phyloP scores from a whole-genome alignment of 1,140 invertebrate species.

The Leptestheria dahalacensis region DNA sequence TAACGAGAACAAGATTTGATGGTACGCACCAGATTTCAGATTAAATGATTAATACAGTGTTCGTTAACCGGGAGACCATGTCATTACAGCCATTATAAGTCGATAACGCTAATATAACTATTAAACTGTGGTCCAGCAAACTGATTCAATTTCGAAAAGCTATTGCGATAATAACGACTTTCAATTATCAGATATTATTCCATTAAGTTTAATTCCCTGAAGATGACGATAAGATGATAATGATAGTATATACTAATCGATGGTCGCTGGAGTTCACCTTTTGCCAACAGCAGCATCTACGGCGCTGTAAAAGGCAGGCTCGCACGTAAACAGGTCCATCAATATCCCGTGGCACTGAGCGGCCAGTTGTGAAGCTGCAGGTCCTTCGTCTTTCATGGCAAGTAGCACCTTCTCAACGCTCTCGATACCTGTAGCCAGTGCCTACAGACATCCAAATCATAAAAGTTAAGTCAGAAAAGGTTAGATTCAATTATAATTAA shows the following conservation, averaged over 20 bases:
- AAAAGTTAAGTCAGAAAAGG: no score
- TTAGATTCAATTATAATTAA: no score
- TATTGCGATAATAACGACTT: no score
- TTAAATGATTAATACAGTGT: no score
- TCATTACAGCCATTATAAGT: no score
- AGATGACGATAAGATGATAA: background rate
- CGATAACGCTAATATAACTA: no score
- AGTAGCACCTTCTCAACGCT: background rate
- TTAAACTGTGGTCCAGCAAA: no score
- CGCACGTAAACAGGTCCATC: slow-evolving; percentile 3
- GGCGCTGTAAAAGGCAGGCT: slow-evolving; percentile 4
- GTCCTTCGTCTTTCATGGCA: background rate
- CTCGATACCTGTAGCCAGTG: background rate
- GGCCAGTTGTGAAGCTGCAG: background rate
- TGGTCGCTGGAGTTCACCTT: background rate
- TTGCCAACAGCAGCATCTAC: slow-evolving; percentile 13
- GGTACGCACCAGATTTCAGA: no score
- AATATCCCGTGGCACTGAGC: background rate
- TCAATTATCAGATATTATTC: no score
- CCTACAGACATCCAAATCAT: background rate
- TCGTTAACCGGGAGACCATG: no score
- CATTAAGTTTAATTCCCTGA: background rate
- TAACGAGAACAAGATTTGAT: no score
- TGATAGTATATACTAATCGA: background rate
- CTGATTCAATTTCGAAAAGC: no score